Percentiles rank a stretch among this genome's conserved stretches.
phyloP scores from a whole-genome alignment of 2,113 vertebrate species.

The Fulica atra region DNA sequence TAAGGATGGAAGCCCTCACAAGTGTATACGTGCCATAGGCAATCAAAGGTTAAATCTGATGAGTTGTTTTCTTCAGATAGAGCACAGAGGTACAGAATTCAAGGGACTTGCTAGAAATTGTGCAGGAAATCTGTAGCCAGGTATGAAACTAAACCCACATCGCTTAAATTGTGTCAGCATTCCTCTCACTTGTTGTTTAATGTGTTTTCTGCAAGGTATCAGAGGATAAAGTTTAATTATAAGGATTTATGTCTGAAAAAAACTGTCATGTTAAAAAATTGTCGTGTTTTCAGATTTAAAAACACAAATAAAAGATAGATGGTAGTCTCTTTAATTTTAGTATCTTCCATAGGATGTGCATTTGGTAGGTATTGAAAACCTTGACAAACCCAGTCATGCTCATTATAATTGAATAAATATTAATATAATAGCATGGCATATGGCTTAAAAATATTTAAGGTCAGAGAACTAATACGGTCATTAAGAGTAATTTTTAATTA shows the following conservation, averaged over 20 bases:
- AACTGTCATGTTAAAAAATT: not conserved
- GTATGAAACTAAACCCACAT: not conserved
- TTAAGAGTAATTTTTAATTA: not conserved
- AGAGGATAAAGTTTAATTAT: not conserved
- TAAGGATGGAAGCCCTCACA: not conserved
- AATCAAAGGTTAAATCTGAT: not conserved
- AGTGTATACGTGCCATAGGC: not conserved
- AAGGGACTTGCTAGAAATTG: not conserved
- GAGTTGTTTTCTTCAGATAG: not conserved
- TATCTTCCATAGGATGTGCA: not conserved
- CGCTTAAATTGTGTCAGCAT: not conserved
- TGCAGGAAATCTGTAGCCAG: not conserved
- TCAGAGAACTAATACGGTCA: not conserved
- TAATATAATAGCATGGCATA: not conserved
- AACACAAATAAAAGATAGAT: not conserved
- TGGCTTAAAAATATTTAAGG: not conserved
- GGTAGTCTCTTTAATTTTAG: not conserved
- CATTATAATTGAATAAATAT: not conserved
- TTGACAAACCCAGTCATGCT: not conserved
- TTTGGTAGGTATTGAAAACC: not conserved
- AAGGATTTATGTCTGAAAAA: not conserved
- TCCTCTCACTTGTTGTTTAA: not conserved
- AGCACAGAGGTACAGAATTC: not conserved
- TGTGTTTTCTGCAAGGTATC: not conserved
- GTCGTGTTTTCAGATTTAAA: not conserved